Evolutionary conservation across 2,113 vertebrate genomes (phyloP), one percentile per base, ranked within the genome.

Genomic region (Vicugna pacos): DNA sequence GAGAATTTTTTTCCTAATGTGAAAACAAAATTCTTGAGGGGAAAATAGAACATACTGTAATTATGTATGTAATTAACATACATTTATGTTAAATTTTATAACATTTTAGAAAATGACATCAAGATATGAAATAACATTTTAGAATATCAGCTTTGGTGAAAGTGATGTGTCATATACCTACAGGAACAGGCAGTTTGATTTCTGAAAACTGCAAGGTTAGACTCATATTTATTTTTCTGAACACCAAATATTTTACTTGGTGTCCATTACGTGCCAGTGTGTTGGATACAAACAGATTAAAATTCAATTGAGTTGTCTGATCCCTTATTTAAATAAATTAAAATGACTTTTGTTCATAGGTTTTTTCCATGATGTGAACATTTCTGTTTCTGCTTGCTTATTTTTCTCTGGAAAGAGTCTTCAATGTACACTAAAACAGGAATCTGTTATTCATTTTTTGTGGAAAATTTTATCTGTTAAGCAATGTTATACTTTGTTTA

Each of bases 71-170:
- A 62, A 77, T 35, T 77, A 77, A 10, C n/a, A 79, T 79, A n/a
- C 3, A 72, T 69, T 90, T 73, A 75, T 38, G 17, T 84, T 72
- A 84, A 56, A n/a, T 94, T 96, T 69, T 14, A 46, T 73, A 72
- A 48, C 35, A 92, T 69, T 80, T 96, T 70, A 28, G 58, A 84
- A 91, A 87, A n/a, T 84, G 79, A 42, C 30, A 24, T 72, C 62
- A 95, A 50, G 24, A 85, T 72, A 52, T 81, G 80, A 96, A 95
- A 87, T 94, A 77, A 52, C 2, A 15, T 80, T 95, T 93, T 75
- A 81, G 65, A 89, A 87, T 77, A 67, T 19, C 52, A 87, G 38
- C 89, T 73, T 73, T 72, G 48, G 15, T 83, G 42, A 86, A 92
- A 82, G 22, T 48, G 62, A 87, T 8, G 54, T 79, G 67, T 24